phyloP scores from a whole-genome alignment of 2,888 invertebrate genomes.

The Melikaiella ostensackeni region DNA sequence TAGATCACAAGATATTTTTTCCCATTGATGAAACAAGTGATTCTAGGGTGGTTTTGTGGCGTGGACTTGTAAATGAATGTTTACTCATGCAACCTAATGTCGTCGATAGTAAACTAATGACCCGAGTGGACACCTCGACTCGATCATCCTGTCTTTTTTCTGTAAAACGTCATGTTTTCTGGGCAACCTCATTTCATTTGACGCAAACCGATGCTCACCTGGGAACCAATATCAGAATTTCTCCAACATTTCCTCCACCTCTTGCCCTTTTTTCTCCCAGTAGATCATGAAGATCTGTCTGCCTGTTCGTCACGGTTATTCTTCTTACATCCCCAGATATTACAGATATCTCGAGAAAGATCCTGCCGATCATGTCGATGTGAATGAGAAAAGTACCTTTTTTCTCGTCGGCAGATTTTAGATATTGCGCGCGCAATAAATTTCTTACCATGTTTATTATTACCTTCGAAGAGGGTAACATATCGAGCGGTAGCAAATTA shows the following conservation, averaged over 20 bases:
- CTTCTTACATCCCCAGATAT: constrained; percentile 31
- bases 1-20: no score
- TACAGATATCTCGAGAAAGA: constrained; percentile 39
- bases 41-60: no score
- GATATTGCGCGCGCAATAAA: constrained; percentile 53
- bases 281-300: constrained; percentile 8
- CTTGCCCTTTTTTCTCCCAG: not conserved
- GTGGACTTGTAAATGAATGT: not conserved
- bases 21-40: no score
- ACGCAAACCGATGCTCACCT: not conserved
- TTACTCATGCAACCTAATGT: constrained; percentile 49
- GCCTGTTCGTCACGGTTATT: constrained; percentile 39
- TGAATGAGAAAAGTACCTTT: not conserved
- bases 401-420: constrained; percentile 39
- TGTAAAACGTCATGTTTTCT: not conserved
- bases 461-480: constrained; percentile 48
- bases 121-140: constrained; percentile 42
- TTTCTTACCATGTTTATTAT: constrained; percentile 67
- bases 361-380: constrained; percentile 11
- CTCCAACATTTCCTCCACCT: constrained; percentile 8
- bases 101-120: constrained; percentile 50
- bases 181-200: constrained; percentile 31
- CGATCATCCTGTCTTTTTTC: constrained; percentile 39
- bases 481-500: constrained; percentile 41
- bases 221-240: constrained; percentile 15